These are phyloP conservation scores for Dendrolimus punctatus DNA, from an alignment of 1,140 invertebrate genomes.

Conservation along the genomic window DNA sequence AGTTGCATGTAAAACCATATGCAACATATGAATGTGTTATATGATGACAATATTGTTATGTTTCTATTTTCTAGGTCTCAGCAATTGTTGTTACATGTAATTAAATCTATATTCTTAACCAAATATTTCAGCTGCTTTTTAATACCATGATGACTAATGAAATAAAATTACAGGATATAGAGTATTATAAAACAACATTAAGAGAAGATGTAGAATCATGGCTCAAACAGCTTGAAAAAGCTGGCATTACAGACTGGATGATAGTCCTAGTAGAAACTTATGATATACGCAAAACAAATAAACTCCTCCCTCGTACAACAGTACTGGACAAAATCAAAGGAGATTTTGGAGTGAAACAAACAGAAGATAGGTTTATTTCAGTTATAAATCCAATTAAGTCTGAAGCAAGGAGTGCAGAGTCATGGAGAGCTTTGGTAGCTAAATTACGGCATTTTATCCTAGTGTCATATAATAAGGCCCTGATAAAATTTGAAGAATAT, in stretches of 20 bases:
- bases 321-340: conserved; percentile 95
- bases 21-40: too few species aligned
- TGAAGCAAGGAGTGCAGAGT: conserved; percentile 90
- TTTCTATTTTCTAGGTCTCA: too few species aligned
- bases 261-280: conserved; percentile 94
- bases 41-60: too few species aligned
- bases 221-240: conserved; percentile 83
- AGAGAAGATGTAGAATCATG: conserved; percentile 92
- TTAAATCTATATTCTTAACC: not conserved
- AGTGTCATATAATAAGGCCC: conserved; percentile 88
- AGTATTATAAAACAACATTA: conserved; percentile 88
- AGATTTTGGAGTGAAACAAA: conserved; percentile 93
- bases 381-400: conserved; percentile 92
- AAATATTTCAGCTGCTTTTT: not conserved
- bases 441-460: conserved; percentile 89
- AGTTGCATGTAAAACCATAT: too few species aligned
- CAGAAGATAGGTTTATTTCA: conserved; percentile 88
- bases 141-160: too few species aligned
- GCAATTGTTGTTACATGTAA: not conserved
- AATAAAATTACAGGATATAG: conserved; percentile 81
- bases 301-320: conserved; percentile 92
- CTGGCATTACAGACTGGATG: conserved; percentile 92
- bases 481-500: conserved; percentile 91
- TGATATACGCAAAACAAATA: conserved; percentile 93
- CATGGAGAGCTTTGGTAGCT: conserved; percentile 88